Evolutionary conservation across 1,140 invertebrate species (phyloP), one percentile per base, ranked within the genome.

Genomic region (Arion vulgaris): DNA sequence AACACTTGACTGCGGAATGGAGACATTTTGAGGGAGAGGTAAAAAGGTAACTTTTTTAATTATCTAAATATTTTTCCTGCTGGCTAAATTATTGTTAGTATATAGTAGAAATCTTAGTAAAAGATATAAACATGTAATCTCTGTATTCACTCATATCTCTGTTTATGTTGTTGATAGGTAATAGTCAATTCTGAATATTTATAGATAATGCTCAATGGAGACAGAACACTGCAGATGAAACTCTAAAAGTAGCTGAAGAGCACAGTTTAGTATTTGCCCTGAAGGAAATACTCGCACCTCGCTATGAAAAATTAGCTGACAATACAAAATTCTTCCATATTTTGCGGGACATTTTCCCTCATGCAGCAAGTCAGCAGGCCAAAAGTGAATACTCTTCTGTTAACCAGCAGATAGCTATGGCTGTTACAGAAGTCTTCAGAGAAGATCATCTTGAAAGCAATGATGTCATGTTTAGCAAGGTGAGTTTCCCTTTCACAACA

Each of bases 301-400:
- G 73, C 1, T 45, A 89, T 32, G 86, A 88, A 28, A 72, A 85
- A n/a, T 86, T 84, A 19, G 85, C 88, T 68, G 88, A 91, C 49
- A 68, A 28, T 5, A 39, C 49, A 7, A 78, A 81, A 0, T 89
- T 91, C 80, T 45, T 79, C 0, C 86, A 83, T 39, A 76, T 89
- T 13, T 77, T 92, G 39, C 83, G 87, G 32, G 89, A 92, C 36
- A 82, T 89, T 4, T 92, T 92, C 84, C 90, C 90, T 19, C 80
- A 83, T 32, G 82, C 85, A 73, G 57, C 85, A 9, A 81, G 78
- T 9, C 81, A 84, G 5, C 82, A 87, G 73, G 72, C 74, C 26
- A 80, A 85, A 34, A 57, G 53, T 9, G 69, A 75, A n/a, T 82
- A 81, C 34, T 76, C 82, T 36, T 57, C 57, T 1, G 79, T 85